Conservation (phyloP, 2,113 vertebrate genomes). For the Sceloporus undulatus region DNA sequence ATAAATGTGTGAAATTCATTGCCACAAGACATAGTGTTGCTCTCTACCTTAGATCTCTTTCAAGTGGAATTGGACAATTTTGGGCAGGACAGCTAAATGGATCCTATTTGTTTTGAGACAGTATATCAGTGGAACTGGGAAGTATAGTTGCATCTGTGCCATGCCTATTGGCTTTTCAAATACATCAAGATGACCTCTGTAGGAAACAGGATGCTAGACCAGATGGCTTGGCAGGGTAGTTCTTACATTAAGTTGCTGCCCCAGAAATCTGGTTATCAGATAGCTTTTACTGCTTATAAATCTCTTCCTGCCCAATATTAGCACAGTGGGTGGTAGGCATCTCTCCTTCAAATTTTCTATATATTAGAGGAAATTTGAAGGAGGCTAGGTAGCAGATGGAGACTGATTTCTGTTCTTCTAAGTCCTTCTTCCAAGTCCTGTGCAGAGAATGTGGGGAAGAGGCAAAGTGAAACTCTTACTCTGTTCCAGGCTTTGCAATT, state of each 20-base stretch:
- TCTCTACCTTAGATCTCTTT: neutral
- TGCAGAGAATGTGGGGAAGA: neutral
- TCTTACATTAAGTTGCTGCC: too few species aligned
- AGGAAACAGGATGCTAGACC: too few species aligned
- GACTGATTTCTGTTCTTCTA: too few species aligned
- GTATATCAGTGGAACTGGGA: neutral
- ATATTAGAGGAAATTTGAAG: neutral
- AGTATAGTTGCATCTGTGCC: neutral
- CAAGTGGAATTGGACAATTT: neutral
- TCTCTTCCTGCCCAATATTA: neutral
- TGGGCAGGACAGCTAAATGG: neutral
- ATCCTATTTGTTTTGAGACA: neutral
- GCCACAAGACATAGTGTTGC: neutral
- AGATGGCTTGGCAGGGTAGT: neutral
- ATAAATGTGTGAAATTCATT: neutral
- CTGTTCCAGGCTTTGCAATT: neutral
- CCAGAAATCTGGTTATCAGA: too few species aligned
- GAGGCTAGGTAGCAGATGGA: neutral
- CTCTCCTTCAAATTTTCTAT: neutral
- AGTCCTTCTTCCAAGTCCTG: neutral
- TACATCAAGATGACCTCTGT: neutral
- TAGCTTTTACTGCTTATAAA: neutral
- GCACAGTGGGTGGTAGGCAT: neutral
- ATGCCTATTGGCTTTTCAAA: neutral
- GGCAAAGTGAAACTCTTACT: neutral